Base-by-base conservation (phyloP, 2,113 vertebrate genomes). In the Bos taurus region DNA sequence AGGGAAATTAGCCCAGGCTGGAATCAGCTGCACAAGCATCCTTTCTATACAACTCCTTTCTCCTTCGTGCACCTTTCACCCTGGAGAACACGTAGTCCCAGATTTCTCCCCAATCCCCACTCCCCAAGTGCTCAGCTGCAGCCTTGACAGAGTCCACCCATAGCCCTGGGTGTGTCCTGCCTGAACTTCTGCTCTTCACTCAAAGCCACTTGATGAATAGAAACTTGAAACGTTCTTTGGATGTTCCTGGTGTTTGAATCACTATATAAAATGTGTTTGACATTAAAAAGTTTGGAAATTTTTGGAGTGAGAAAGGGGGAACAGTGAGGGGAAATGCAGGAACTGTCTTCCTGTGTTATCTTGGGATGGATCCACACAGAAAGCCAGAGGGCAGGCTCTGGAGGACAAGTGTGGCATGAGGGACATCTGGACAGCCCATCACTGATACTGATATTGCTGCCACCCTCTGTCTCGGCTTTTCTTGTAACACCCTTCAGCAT, bases 211-310 rank as follows among this genome's bases (percentile, higher is more conserved):
- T 23, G 88, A 84, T 64, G 80, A 89, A 91, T 92, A 67, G 95
- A 97, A 97, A 93, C 52, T 64, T 92, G 1, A 97, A 96, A 89
- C 19, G 40, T 92, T 93, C 67, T 86, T 57, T 89, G 86, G 95
- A 92, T 93, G 64, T 9, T 95, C 91, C 85, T 84, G 59, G 78
- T 56, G 64, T 89, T 95, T 81, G 62, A 98, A 96, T 97, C 78
- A 82, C 30, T 92, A 77, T 92, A 50, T 91, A 94, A 96, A 23
- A 94, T 46, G 21, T 46, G 89, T 84, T 90, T 92, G 26, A 88
- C 48, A 67, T 78, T 48, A 43, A 82, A 81, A 89, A 83, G 67
- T 87, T 93, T 62, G 28, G 84, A 95, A 91, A 93, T 25, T 83
- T 52, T 77, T 80, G 91, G 62, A 78, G 48, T 28, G 2, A 87